Conservation (phyloP, 2,888 invertebrate genomes). For the Nymphalis c-album region DNA sequence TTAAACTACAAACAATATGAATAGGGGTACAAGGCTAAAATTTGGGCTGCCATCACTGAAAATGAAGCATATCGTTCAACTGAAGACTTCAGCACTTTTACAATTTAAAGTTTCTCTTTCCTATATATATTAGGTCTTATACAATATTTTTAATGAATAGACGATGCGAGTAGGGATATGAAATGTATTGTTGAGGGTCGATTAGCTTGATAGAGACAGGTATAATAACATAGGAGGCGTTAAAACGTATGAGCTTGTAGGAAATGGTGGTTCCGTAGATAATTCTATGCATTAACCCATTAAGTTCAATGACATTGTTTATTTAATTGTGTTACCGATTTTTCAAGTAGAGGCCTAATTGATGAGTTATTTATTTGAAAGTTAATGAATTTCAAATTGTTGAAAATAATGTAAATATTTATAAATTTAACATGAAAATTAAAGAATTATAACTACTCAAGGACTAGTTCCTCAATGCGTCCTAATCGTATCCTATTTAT, state of each 20-base stretch:
- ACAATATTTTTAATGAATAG: conserved; percentile 72
- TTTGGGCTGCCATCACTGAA: conserved; percentile 75
- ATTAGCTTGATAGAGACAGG: conserved; percentile 57
- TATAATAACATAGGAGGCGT: conserved; percentile 64
- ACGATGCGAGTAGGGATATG: conserved; percentile 48
- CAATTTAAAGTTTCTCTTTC: conserved; percentile 76
- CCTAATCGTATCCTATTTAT: conserved; percentile 32
- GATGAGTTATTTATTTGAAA: conserved; percentile 15
- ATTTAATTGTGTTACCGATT: background rate
- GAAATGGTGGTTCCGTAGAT: conserved; percentile 57
- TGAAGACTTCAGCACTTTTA: conserved; percentile 78
- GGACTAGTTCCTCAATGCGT: conserved; percentile 28
- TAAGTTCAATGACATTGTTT: conserved; percentile 7
- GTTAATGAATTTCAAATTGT: conserved; percentile 25
- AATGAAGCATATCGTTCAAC: conserved; percentile 81
- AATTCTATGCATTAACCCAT: conserved; percentile 28
- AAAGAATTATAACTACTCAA: conserved; percentile 21
- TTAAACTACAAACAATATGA: conserved; percentile 8
- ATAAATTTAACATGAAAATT: conserved; percentile 16
- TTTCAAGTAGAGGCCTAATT: conserved; percentile 37
- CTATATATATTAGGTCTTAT: conserved; percentile 78
- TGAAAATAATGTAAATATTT: conserved; percentile 30
- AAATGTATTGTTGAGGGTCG: conserved; percentile 60
- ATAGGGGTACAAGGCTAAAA: conserved; percentile 50
- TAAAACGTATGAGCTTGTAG: conserved; percentile 73